Evolutionary conservation across 2,888 invertebrate species (phyloP), one percentile per base, ranked within the genome.

Genomic region (Prosapia bicincta): DNA sequence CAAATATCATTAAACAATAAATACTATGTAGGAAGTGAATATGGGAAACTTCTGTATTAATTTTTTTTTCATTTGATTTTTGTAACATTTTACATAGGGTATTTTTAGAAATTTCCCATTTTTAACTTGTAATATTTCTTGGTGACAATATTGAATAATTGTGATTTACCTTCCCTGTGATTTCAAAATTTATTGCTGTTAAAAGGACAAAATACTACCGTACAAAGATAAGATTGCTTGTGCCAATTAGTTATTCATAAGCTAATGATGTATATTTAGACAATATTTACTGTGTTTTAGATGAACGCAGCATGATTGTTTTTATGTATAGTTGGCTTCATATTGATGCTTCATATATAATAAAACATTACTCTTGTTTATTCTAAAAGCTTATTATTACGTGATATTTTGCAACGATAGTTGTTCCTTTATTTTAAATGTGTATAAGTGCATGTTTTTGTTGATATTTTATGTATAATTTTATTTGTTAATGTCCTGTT

Each of bases 381-480:
- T 20, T 5, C 20, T 54, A 54, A 13, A 38, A 54, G 54, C 54
- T 54, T 54, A 20, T 13, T 38, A 38, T 20, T 13, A 54, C 54
- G 54, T 54, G 54, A 54, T 54, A 54, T 54, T 54, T 54, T 54
- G 54, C 54, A 54, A 54, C 54, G 54, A 54, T 54, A 54, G 0
- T 54, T 20, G 54, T 54, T 54, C 54, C 54, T 54, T 54, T 54
- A 20, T n/a, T 54, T 54, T 54, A 38, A 13, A 38, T 38, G 13
- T 2, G 38, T 13, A 38, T 38, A 20, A 54, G 54, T 54, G 54
- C 54, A 20, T 54, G 54, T 54, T 54, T 54, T 54, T 20, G 54
- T 54, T 54, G 54, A 54, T 54, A 54, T 54, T 54, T n/a, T 38
- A n/a, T 54, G 54, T 54, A 54, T 54, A 54, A 54, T 54, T 38